Base-by-base conservation (phyloP, 1,140 invertebrate species). In the Drosophila nikananu region DNA sequence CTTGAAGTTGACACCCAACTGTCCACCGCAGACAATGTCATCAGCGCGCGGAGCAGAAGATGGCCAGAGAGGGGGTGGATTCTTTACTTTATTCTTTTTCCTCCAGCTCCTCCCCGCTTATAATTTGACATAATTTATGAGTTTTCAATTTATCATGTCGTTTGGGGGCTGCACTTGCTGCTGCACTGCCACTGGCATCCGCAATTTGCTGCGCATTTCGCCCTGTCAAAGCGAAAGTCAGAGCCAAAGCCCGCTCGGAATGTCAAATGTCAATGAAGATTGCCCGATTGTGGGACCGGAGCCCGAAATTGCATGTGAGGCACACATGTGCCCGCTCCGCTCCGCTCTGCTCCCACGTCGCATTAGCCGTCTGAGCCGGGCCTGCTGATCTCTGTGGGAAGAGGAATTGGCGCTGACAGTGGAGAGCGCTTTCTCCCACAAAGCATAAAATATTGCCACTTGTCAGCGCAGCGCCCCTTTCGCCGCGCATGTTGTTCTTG, bases 71-170 rank as follows among this genome's bases (percentile, higher is more conserved):
- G 42, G 8, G 42, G 61, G 15, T 65, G 15, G 42, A 35, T 32
- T 57, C 46, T 58, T 59, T 57, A 39, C 35, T 57, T 44, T 41
- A 52, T 52, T 55, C 19, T 21, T 39, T 51, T 27, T 61, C 48
- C 7, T 17, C n/a, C 10, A 39, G 9, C 32, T 55, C 7, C 17
- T 21, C 23, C 48, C 39, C 30, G 27, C 39, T 58, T 52, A 77
- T 86, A 89, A 84, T 84, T 90, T 84, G 81, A 79, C 67, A 84
- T 84, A 90, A 90, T 90, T 90, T 86, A 90, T 82, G 86, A 90
- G 78, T 82, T 90, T 90, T 90, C 86, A 86, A 90, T 90, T 86
- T 86, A 86, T 90, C 81, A 82, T 64, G 60, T 54, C 37, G 37
- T 55, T 55, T 25, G 39, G 41, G 44, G 66, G 65, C 23, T 48